Base-by-base conservation (phyloP, 2,797 vertebrate genomes). In the Peromyscus eremicus region DNA sequence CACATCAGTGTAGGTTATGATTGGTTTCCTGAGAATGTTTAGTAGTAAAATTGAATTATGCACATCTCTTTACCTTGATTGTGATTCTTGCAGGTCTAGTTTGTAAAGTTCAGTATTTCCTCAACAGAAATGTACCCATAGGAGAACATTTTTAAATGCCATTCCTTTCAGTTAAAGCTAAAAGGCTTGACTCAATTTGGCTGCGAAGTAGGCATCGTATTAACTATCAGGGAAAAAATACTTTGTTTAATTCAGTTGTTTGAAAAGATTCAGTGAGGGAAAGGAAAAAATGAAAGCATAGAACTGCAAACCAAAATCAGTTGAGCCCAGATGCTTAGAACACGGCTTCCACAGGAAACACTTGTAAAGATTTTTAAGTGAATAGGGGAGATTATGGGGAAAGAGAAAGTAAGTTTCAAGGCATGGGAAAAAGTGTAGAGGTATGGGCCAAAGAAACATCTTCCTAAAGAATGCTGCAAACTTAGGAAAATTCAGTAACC, bases 51-150 rank as follows among this genome's bases (percentile, higher is more conserved):
- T 92, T 91, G 55, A 66, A 85, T 90, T 84, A 87, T 29, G 76
- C 34, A 52, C 19, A 66, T 64, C 12, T 84, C 49, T 91, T 91
- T 77, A 79, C 3, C 37, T 95, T 89, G 85, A 82, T 91, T 60
- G 6, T 90, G 57, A 93, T 77, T 94, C 19, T 84, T 71, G 3
- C 7, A 62, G 9, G 19, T 60, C 13, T 14, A 49, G 46, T 94
- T 93, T 92, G 82, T 81, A 66, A 70, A 76, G 46, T 82, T 94
- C 66, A 89, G 32, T 91, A 89, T 89, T 94, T 37, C 80, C 34
- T 90, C 25, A 64, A 68, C 5, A 85, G 32, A 94, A 96, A 80
- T 40, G 27, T 25, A 84, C 27, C n/a, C 68, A 25, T 40, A 55
- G 43, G 9, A 87, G 14, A 68, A 79, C 77, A 8, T 49, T 91